Conservation (phyloP, 2,888 invertebrate genomes). For the Balanococcus diminutus region DNA sequence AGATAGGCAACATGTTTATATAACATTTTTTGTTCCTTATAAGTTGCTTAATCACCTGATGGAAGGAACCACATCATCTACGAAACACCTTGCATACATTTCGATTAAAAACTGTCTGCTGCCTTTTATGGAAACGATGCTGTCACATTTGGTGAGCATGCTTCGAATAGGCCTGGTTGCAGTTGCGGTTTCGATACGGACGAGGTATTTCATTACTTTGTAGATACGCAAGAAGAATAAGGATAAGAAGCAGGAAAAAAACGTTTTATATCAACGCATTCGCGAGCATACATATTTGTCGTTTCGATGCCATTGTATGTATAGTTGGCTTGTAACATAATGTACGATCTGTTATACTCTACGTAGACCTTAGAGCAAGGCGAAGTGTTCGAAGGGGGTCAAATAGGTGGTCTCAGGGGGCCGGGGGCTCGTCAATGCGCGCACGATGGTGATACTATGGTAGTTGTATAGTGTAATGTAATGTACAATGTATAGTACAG, state of each 20-base stretch:
- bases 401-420: neutral
- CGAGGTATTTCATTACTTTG: neutral
- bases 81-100: no score
- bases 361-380: neutral
- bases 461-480: no score
- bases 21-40: no score
- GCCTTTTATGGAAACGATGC: neutral
- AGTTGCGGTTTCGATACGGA: neutral
- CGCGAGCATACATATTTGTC: neutral
- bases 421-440: neutral
- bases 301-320: neutral
- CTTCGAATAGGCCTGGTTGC: no score
- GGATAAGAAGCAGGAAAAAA: neutral
- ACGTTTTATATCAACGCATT: neutral
- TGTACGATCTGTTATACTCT: neutral
- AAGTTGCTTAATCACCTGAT: no score
- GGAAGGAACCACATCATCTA: no score
- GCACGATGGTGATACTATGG: neutral
- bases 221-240: neutral
- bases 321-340: neutral
- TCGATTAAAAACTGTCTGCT: neutral
- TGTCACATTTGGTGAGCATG: neutral
- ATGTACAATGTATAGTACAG: neutral
- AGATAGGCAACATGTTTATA: no score
- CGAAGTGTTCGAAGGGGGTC: neutral